Evolutionary conservation across 30 jellyfish, hydroid and myxozoan species (phyloP).

Genomic region (Aurelia sp.): DNA sequence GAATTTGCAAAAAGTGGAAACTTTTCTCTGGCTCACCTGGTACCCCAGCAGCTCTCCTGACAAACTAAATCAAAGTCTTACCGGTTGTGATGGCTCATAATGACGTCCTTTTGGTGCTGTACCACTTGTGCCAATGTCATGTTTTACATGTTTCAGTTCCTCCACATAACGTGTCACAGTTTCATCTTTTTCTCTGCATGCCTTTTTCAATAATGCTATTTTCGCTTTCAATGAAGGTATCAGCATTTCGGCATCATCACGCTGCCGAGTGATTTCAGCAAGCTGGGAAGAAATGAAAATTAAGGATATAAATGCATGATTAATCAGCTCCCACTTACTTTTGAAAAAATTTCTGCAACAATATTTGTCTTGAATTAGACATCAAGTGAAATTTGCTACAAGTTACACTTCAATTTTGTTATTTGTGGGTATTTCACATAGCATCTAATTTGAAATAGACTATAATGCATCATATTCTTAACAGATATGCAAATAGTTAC

Average conservation of each 20-base stretch:
- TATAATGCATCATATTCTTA: too few relatives aligned
- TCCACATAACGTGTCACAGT: slow-evolving; percentile 57
- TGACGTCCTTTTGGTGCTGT: slow-evolving; percentile 2
- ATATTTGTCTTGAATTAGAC: too few relatives aligned
- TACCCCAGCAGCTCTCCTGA: too few relatives aligned
- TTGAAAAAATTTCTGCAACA: too few relatives aligned
- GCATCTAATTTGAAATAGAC: too few relatives aligned
- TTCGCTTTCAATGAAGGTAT: slow-evolving; percentile 89
- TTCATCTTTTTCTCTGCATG: slow-evolving; percentile 90
- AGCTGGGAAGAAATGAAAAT: slow-evolving; percentile 32
- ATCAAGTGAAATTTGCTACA: too few relatives aligned
- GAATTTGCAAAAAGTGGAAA: too few relatives aligned
- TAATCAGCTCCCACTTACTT: neutral
- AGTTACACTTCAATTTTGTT: too few relatives aligned
- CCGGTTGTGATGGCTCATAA: slow-evolving; percentile 34
- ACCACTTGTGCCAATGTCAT: neutral
- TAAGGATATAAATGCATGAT: neutral
- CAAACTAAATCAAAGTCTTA: neutral
- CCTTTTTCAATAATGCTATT: slow-evolving; percentile 70
- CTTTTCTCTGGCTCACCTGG: too few relatives aligned
- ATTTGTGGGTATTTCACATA: too few relatives aligned
- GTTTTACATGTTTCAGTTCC: slow-evolving; percentile 63
- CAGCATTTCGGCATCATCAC: slow-evolving; percentile 96
- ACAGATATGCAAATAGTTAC: too few relatives aligned
- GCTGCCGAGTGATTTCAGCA: slow-evolving; percentile 89